Percentiles rank a stretch among this genome's conserved stretches.
phyloP scores from a whole-genome alignment of 2,888 invertebrate species.

The Tenthredo mesomela region DNA sequence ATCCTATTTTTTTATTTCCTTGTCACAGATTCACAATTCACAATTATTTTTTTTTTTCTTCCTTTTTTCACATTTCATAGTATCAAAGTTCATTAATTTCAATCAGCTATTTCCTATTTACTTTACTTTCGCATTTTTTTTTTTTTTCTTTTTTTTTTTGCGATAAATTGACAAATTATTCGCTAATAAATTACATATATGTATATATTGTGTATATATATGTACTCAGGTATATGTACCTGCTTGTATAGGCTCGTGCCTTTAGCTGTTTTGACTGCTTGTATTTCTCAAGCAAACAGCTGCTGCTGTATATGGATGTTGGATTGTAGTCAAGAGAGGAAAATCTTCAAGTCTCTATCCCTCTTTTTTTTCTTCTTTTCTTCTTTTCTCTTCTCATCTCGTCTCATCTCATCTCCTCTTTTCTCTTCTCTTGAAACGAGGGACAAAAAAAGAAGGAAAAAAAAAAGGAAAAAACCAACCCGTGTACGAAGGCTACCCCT shows the following conservation, averaged over 20 bases:
- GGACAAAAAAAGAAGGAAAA: background rate
- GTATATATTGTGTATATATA: too few species aligned
- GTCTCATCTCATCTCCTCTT: background rate
- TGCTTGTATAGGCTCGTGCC: background rate
- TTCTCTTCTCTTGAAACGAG: background rate
- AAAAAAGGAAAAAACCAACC: background rate
- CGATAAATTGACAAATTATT: too few species aligned
- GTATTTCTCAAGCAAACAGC: conserved; percentile 3
- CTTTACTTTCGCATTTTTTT: background rate
- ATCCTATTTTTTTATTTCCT: background rate
- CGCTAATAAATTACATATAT: too few species aligned
- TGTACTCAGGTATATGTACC: too few species aligned
- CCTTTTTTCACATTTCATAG: background rate
- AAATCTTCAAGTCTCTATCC: background rate
- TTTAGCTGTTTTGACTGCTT: background rate
- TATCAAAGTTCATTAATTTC: background rate
- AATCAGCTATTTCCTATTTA: background rate
- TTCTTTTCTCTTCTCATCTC: background rate
- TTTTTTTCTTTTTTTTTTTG: too few species aligned
- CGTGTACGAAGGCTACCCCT: background rate
- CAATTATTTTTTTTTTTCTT: too few species aligned
- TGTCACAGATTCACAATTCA: background rate
- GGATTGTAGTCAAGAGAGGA: conserved; percentile 3
- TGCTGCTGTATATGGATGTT: background rate
- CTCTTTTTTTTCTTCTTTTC: background rate